Evolutionary conservation across 2,113 vertebrate species (phyloP), one percentile per base, ranked within the genome.

Genomic region (Chaetodon auriga): DNA sequence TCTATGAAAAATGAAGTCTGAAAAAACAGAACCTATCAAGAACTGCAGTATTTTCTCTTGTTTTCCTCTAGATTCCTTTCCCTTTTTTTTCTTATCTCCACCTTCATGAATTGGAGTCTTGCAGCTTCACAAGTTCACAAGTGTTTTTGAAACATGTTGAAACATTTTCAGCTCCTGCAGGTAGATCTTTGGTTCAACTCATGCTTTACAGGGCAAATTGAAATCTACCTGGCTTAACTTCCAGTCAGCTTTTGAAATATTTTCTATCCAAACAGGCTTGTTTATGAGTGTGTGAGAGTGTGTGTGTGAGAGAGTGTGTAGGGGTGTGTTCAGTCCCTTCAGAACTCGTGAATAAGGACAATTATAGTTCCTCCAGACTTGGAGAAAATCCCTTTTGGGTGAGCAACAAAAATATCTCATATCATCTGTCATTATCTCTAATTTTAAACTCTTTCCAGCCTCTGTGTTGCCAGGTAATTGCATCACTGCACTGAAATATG

Each of bases 391-490:
- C 54, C 57, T 54, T 82, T 65, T 74, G 53, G 53, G 25, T 73
- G 58, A 76, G 74, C 51, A 57, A 54, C 51, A 65, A 62, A 51
- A 14, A 43, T 73, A 70, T 75, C 58, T 62, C 41, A 63, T 55
- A 35, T 60, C 68, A 77, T 65, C 65, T 87, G 62, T 80, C 57
- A 88, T 86, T 80, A 77, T 46, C 41, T 70, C 49, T 79, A 60
- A 82, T 85, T 83, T 68, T 53, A 48, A 66, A 58, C 70, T 62
- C 13, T 53, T 69, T 60, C 58, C 62, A 81, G 66, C 45, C 68
- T 74, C 53, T 38, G n/a, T 68, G 57, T 72, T 65, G 63, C 23
- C 58, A 66, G 54, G 55, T 87, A 73, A 82, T 82, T 46, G 6
- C 45, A 51, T 66, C 71, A 84, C 61, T 61, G 35, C 14, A 55